Evolutionary conservation across 2,888 invertebrate genomes (phyloP), one percentile per base, ranked within the genome.

Genomic region (Eupithecia abbreviata): DNA sequence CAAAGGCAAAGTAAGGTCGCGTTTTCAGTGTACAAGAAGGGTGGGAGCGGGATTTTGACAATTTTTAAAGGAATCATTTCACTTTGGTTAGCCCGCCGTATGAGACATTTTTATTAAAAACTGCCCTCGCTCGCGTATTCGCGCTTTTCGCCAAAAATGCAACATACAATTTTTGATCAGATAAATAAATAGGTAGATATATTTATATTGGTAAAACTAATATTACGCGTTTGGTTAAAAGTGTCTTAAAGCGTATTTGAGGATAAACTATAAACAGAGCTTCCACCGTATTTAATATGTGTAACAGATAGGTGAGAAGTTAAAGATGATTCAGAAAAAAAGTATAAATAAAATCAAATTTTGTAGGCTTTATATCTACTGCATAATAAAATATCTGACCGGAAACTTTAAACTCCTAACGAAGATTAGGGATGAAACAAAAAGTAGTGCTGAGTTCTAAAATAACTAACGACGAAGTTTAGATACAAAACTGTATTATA

Each of bases 391-490:
- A 58, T 18, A 9, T 18, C 18, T 58, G 10, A 10, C 58, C 10
- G n/a, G 58, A 18, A 58, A 58, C 58, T 58, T 58, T 58, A 58
- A 58, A 18, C 58, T 58, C 18, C 58, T 2, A 58, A 18, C 18
- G 2, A 58, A 18, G 58, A 18, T 58, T 18, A 10, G 55, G 51
- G 55, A 55, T 55, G 5, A n/a, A 55, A 55, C 55, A 2, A n/a
- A n/a, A 55, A 55, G 55, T 55, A 18, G 9, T 58, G 18, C 9
- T 58, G 9, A 18, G 58, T 58, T 18, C 58, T 18, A 7, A 18
- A 58, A 58, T 58, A 58, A 58, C 58, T 58, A 58, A 55, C 55
- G n/a, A 55, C 18, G n/a, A 58, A 58, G 18, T 58, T 58, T 18
- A 9, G 18, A 58, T 58, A 58, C 3, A n/a, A 55, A 55, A 58